Conservation (phyloP, 2,113 vertebrate genomes). For the Tretioscincus oriximinensis region DNA sequence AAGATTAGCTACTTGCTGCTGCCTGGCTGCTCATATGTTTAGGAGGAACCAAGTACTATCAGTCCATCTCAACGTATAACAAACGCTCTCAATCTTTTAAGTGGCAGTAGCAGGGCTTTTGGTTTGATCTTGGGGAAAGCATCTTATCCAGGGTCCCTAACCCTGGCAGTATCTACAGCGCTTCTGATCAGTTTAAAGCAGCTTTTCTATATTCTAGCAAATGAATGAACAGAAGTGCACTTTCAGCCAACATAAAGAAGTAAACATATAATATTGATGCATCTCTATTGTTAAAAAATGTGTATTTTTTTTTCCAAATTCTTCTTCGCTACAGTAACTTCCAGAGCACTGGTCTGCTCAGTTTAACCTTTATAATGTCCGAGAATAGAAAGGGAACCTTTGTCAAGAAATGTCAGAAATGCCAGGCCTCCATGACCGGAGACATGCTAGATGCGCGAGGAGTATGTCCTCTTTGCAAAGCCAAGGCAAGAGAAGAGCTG, state of each 20-base stretch:
- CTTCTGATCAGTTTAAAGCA: too few species aligned
- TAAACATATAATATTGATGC: not conserved
- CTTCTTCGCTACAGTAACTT: slow-evolving; percentile 17
- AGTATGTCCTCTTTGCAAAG: not conserved
- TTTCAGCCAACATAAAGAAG: not conserved
- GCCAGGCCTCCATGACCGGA: not conserved
- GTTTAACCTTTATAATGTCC: slow-evolving; percentile 10
- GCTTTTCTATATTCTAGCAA: too few species aligned
- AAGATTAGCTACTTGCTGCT: too few species aligned
- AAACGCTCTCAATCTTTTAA: too few species aligned
- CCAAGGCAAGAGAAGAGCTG: not conserved
- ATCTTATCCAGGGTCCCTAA: too few species aligned
- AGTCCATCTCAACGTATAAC: too few species aligned
- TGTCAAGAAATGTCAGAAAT: accelerated
- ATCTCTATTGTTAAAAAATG: not conserved
- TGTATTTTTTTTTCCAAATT: not conserved
- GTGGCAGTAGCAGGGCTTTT: too few species aligned
- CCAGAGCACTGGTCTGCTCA: not conserved
- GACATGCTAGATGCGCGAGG: not conserved
- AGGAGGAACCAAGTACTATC: too few species aligned
- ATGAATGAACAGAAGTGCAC: not conserved
- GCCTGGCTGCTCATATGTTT: too few species aligned
- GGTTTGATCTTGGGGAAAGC: too few species aligned
- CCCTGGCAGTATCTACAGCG: too few species aligned
- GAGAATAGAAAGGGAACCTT: slow-evolving; percentile 2